A percentile compares a stretch with the other conserved stretches of the same genome.
Evolutionary conservation across 53 echinoderm and acorn worm genomes (phyloP).

Genomic region (Pentamera pediparva): DNA sequence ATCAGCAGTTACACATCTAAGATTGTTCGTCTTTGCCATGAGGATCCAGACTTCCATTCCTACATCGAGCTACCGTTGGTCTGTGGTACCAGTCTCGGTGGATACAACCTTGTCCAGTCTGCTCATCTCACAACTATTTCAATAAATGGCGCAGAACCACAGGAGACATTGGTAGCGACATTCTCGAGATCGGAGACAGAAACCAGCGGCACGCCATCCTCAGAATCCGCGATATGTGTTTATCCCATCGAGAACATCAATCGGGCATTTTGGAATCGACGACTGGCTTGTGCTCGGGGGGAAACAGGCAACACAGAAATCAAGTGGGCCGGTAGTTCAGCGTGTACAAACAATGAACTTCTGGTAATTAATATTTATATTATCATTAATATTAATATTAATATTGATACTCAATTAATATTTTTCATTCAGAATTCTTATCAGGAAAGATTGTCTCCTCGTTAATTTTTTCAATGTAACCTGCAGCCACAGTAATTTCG

Average conservation of each 20-base stretch:
- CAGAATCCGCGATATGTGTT: constrained; percentile 60
- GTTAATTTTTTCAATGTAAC: no score
- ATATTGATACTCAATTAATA: no score
- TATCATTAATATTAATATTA: not conserved
- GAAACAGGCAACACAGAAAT: constrained; percentile 60
- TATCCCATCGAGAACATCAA: constrained; percentile 47
- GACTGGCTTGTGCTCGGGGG: constrained; percentile 40
- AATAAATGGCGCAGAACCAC: constrained; percentile 5
- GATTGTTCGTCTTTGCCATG: constrained; percentile 66
- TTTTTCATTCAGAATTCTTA: no score
- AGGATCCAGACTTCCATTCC: constrained; percentile 50
- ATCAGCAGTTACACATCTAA: constrained; percentile 51
- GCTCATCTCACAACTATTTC: constrained; percentile 61
- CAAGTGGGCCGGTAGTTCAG: constrained; percentile 38
- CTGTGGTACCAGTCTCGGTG: constrained; percentile 4
- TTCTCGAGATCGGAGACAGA: constrained; percentile 36
- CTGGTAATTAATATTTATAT: constrained; percentile 14
- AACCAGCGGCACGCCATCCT: not conserved
- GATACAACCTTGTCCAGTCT: constrained; percentile 70
- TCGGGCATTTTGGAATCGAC: constrained; percentile 34
- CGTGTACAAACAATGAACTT: not conserved
- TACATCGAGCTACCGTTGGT: constrained; percentile 71
- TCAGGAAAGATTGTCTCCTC: no score
- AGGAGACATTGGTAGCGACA: constrained; percentile 69
- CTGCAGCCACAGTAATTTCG: no score